Evolutionary conservation across 2,113 vertebrate genomes (phyloP).

Genomic region (Delphinapterus leucas): DNA sequence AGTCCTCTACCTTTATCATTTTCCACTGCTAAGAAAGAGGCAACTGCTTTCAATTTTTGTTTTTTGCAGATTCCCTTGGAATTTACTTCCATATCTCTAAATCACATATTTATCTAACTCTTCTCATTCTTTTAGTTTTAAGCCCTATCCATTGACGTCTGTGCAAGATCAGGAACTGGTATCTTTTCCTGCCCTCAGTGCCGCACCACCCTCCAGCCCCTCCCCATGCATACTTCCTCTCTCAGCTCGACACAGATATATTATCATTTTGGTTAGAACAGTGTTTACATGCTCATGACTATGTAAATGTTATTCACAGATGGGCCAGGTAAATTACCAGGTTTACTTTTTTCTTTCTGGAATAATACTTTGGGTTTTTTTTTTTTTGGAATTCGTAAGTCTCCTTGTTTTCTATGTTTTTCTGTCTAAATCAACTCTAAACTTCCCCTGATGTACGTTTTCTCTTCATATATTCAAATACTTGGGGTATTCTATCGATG

Average conservation of each 20-base stretch:
- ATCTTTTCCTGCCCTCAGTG: neutral
- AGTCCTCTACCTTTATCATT: neutral
- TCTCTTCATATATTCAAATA: neutral
- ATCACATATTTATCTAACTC: neutral
- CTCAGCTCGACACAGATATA: neutral
- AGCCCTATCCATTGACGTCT: neutral
- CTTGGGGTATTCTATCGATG: neutral
- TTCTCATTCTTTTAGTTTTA: neutral
- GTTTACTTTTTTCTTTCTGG: slow-evolving; percentile 13
- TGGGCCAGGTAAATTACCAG: neutral
- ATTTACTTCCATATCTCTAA: neutral
- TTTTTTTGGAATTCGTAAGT: neutral
- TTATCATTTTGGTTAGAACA: neutral
- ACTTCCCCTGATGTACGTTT: neutral
- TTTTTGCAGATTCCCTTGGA: neutral
- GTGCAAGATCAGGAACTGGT: neutral
- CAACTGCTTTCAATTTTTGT: neutral
- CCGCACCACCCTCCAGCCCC: fast-evolving
- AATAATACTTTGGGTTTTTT: neutral
- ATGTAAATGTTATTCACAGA: neutral
- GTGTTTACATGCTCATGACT: neutral
- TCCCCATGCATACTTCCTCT: neutral
- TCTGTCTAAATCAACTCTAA: neutral
- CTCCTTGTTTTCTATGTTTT: neutral
- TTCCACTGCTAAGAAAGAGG: neutral